phyloP scores from a whole-genome alignment of 2,113 vertebrate species.

The Nestor notabilis region DNA sequence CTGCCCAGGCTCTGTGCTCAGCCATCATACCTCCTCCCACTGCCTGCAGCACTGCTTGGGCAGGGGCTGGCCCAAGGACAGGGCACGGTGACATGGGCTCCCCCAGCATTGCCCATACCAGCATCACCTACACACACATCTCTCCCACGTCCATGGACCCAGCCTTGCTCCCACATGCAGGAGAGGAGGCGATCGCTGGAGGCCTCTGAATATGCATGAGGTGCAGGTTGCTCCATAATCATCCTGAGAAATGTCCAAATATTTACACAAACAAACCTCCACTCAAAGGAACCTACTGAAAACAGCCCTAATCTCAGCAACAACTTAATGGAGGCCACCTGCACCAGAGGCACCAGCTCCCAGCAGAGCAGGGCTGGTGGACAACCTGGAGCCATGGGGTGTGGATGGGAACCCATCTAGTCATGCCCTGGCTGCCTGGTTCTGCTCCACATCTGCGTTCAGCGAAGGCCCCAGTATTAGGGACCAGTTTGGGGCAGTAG shows the following conservation, averaged over 20 bases:
- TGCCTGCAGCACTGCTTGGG: not conserved
- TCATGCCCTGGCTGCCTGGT: fast-evolving
- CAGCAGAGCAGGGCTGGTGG: not conserved
- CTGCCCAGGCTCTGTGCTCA: not conserved
- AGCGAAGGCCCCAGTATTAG: not conserved
- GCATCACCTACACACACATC: not conserved
- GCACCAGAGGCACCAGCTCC: not conserved
- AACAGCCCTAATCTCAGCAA: conserved; percentile 26
- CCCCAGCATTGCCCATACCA: not conserved
- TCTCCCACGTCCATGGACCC: not conserved
- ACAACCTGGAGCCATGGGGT: not conserved
- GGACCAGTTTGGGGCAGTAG: fast-evolving
- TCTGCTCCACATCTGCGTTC: fast-evolving
- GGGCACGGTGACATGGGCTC: fast-evolving
- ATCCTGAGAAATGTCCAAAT: conserved; percentile 57
- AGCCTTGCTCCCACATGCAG: not conserved
- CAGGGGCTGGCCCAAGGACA: not conserved
- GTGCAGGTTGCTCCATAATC: conserved; percentile 49
- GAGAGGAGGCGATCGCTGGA: not conserved
- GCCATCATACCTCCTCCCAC: not conserved
- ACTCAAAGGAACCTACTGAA: conserved; percentile 4
- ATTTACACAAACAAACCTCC: conserved; percentile 64
- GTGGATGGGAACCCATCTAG: not conserved
- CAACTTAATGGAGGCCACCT: not conserved
- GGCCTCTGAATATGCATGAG: conserved; percentile 61